Percentiles rank a stretch among this genome's conserved stretches.
Conservation (phyloP, 30 jellyfish, hydroid and myxozoan genomes). For the Pseudorhiza aurosa region DNA sequence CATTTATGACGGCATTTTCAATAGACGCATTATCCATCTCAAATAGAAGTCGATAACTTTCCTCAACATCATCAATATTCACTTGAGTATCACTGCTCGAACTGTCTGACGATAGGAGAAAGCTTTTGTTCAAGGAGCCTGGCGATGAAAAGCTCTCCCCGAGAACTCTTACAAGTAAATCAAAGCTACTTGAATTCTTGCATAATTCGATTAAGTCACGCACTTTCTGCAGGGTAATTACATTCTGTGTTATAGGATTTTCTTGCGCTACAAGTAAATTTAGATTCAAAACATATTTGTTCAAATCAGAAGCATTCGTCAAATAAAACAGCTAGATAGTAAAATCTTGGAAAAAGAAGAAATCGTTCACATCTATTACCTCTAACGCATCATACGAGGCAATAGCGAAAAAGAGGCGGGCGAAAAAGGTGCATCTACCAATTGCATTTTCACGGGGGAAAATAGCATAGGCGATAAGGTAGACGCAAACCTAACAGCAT, state of each 20-base stretch:
- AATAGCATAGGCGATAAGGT: no score
- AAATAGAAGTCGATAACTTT: constrained; percentile 33
- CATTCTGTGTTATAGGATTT: background rate
- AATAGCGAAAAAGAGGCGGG: no score
- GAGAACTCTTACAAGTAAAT: constrained; percentile 53
- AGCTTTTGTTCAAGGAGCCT: constrained; percentile 64
- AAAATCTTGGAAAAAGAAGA: no score
- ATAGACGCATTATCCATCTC: constrained; percentile 48
- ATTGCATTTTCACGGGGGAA: no score
- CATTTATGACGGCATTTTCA: constrained; percentile 83
- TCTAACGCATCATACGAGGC: no score
- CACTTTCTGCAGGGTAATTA: constrained; percentile 8
- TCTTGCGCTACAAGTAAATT: background rate
- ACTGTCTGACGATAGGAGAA: background rate
- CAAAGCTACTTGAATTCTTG: constrained; percentile 28
- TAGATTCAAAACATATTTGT: no score
- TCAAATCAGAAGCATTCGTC: no score
- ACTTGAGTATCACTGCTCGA: constrained; percentile 33
- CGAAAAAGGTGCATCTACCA: no score
- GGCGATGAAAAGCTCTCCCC: constrained; percentile 81
- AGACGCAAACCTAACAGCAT: no score
- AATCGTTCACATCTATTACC: no score
- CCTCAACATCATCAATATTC: constrained; percentile 40
- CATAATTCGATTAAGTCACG: constrained; percentile 57
- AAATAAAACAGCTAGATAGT: no score